These are phyloP conservation scores for Procavia capensis DNA, from an alignment of 2,113 vertebrate species.

Conservation along the genomic window DNA sequence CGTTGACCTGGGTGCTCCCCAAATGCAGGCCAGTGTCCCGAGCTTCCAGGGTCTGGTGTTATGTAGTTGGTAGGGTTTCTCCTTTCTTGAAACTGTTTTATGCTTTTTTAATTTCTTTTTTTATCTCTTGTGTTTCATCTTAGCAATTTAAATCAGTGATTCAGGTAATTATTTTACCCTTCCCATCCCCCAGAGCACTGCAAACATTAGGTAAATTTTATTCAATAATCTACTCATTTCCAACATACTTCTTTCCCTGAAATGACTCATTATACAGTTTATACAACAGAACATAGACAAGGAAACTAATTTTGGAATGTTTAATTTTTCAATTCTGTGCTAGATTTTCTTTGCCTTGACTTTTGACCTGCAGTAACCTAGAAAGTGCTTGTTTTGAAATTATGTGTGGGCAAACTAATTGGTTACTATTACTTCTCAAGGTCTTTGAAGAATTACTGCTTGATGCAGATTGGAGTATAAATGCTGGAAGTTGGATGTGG, in stretches of 20 bases:
- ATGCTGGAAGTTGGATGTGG: slow-evolving; percentile 99
- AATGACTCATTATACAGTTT: not conserved
- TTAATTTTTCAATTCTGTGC: slow-evolving; percentile 46
- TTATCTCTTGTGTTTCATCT: not conserved
- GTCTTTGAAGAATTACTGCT: slow-evolving; percentile 97
- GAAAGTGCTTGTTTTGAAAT: slow-evolving; percentile 55
- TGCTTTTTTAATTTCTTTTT: not conserved
- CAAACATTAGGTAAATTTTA: slow-evolving; percentile 9
- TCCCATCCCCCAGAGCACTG: not conserved
- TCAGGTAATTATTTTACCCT: slow-evolving; percentile 14
- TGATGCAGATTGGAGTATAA: slow-evolving; percentile 98
- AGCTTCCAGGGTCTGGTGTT: not conserved
- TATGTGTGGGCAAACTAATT: slow-evolving; percentile 51
- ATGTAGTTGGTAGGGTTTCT: slow-evolving; percentile 49
- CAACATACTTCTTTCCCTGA: not conserved
- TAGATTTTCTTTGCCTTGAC: slow-evolving; percentile 65
- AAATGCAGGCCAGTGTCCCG: not conserved
- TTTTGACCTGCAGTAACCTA: slow-evolving; percentile 46
- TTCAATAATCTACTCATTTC: slow-evolving; percentile 21
- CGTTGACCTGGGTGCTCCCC: not conserved
- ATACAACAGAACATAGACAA: not conserved
- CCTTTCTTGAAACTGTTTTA: slow-evolving; percentile 28
- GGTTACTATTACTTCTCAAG: slow-evolving; percentile 84
- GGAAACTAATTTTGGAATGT: slow-evolving; percentile 32
- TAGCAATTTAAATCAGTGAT: slow-evolving; percentile 16